Evolutionary conservation across 2,113 vertebrate genomes (phyloP), one percentile per base, ranked within the genome.

Genomic region (Istiophorus platypterus): DNA sequence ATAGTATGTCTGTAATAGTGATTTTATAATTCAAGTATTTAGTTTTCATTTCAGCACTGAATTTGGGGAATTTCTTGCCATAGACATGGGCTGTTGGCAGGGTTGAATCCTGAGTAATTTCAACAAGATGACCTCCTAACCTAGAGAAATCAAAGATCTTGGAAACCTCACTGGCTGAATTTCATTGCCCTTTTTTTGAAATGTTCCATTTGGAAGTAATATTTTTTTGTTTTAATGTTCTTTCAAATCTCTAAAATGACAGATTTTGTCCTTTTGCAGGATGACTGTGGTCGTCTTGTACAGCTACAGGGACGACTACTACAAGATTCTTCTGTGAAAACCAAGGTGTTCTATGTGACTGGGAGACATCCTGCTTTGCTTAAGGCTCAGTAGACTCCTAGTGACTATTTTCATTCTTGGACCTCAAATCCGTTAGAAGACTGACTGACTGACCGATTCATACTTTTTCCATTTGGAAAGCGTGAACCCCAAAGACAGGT

Each of bases 231-330:
- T 18, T 68, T 31, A 20, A 37, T 37, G 15, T 34, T 61, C 27
- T 47, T 22, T 69, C 6, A 26, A 51, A 58, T 71, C 49, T 39
- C 27, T 52, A 24, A 57, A 72, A 69, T 71, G 71, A 78, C 52
- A 37, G 1, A 85, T 89, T 76, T 76, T 84, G 1, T 89, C 20
- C 41, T 80, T 54, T 95, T 90, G 22, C 94, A 99, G 98, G 91
- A 95, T 97, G 81, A 94, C 96, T 8, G 93, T 97, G 26, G 95
- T 99, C 45, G 94, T 99, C 79, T 94, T 99, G 57, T 99, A 99
- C 92, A 99, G 97, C 93, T 98, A 98, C 92, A 96, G 93, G 91
- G 97, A 99, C 0, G 98, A 99, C 85, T 97, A 97, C 89, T 98
- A 97, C 93, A 97, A 97, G 94, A 95, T 97, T 90, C 94, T 99